phyloP scores from a whole-genome alignment of 2,113 vertebrate genomes.

The Melanocharis versteri region DNA sequence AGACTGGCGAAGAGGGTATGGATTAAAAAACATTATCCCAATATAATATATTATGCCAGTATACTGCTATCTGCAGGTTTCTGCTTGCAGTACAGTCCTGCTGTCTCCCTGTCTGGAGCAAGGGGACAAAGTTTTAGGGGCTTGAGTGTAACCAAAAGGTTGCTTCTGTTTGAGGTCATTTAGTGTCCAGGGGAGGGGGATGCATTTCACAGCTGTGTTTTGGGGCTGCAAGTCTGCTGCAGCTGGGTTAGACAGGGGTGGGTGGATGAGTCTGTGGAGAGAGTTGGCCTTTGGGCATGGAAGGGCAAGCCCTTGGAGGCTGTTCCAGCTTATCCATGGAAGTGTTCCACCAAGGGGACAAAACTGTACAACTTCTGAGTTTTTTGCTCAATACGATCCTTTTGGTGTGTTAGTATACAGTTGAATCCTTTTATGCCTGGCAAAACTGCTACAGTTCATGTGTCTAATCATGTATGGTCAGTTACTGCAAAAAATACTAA shows the following conservation, averaged over 20 bases:
- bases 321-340: background rate
- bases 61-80: background rate
- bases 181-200: background rate
- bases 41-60: too few relatives aligned
- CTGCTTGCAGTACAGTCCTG: background rate
- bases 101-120: background rate
- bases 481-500: background rate
- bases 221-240: background rate
- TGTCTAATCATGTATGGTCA: background rate
- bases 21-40: background rate
- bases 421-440: background rate
- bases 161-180: background rate
- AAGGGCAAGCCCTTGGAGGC: background rate
- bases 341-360: background rate
- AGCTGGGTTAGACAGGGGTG: rapidly evolving
- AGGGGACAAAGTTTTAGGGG: background rate
- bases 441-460: background rate
- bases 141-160: background rate
- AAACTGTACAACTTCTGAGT: rapidly evolving
- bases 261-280: background rate
- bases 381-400: background rate
- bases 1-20: background rate
- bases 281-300: background rate
- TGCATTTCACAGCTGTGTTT: rapidly evolving
- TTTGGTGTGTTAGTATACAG: background rate